Percentiles rank a stretch among this genome's conserved stretches.
Evolutionary conservation across 2,888 invertebrate species (phyloP).

Genomic region (Polymixis flavicincta): DNA sequence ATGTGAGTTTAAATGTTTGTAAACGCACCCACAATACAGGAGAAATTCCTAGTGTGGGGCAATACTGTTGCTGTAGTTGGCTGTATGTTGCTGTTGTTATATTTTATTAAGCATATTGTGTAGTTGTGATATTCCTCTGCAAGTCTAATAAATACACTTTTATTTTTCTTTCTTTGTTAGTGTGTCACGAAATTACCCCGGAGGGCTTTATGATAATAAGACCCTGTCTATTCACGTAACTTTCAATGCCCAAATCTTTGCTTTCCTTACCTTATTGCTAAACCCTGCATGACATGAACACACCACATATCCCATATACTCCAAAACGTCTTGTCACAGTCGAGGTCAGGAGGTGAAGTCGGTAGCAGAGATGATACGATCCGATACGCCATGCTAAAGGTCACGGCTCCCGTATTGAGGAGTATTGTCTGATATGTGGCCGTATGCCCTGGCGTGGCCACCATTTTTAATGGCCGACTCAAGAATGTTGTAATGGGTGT

Average conservation of each 20-base stretch:
- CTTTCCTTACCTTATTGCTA: not conserved
- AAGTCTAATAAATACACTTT: too few relatives aligned
- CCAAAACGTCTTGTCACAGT: slow-evolving; percentile 61
- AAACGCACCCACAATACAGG: too few relatives aligned
- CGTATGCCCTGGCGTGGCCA: slow-evolving; percentile 38
- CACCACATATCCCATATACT: slow-evolving; percentile 15
- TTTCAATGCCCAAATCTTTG: not conserved
- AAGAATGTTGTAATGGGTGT: slow-evolving; percentile 49
- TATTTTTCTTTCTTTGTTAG: too few relatives aligned
- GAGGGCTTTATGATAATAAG: not conserved
- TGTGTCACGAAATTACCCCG: too few relatives aligned
- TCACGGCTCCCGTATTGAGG: slow-evolving; percentile 80
- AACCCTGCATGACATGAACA: not conserved
- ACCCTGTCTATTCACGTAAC: too few relatives aligned
- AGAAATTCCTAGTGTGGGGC: too few relatives aligned
- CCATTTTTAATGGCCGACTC: slow-evolving; percentile 49
- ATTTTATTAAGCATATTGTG: too few relatives aligned
- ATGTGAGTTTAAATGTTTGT: too few relatives aligned
- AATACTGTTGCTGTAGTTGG: too few relatives aligned
- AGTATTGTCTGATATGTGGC: slow-evolving; percentile 80
- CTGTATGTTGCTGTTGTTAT: too few relatives aligned
- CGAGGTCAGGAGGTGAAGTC: slow-evolving; percentile 83
- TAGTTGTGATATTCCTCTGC: too few relatives aligned
- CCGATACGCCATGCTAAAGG: slow-evolving; percentile 83
- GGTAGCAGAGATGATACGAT: slow-evolving; percentile 84